Evolutionary conservation across 1,140 invertebrate species (phyloP), one percentile per base, ranked within the genome.

Genomic region (Drosophila sp.): DNA sequence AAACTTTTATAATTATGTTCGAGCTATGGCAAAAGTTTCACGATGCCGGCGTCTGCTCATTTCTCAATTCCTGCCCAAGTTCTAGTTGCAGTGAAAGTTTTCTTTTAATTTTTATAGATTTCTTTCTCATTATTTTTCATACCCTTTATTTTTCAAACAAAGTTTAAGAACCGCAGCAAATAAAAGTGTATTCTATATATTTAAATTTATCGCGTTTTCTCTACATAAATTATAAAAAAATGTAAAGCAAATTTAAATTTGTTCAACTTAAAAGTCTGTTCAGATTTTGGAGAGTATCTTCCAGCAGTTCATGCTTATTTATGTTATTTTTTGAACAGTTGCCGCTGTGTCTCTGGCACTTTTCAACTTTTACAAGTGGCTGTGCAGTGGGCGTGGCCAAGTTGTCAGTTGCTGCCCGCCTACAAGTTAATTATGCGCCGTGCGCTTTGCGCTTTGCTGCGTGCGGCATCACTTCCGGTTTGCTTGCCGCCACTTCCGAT

Each of bases 1-100:
- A 89, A 89, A 89, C 83, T 89, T 89, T 89, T 89, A 89, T 89
- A 89, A 89, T 89, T 89, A 89, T 89, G 83, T 89, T 89, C 80
- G 73, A 83, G 83, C 84, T 75, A 89, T 89, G 84, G 83, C 61
- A 89, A 89, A 89, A 89, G 84, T 89, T 89, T 83, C 46, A 74
- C 80, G 59, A 69, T 72, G 65, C 64, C 66, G 45, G 14, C 53
- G 50, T 65, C 48, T 46, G 56, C 61, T 65, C 53, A 77, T 71
- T 82, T 71, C 72, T 73, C 72, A 74, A 76, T 89, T 81, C 71
- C 67, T 59, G 58, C 40, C 48, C 70, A 80, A 72, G 78, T 72
- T 86, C n/a, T 81, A 76, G 82, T 62, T 61, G 82, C 83, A 89
- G 79, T 76, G 79, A 89, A 87, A 87, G 83, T 87, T 87, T 80